Base-by-base conservation (phyloP, 2,888 invertebrate genomes). In the Scaptomyza parva region DNA sequence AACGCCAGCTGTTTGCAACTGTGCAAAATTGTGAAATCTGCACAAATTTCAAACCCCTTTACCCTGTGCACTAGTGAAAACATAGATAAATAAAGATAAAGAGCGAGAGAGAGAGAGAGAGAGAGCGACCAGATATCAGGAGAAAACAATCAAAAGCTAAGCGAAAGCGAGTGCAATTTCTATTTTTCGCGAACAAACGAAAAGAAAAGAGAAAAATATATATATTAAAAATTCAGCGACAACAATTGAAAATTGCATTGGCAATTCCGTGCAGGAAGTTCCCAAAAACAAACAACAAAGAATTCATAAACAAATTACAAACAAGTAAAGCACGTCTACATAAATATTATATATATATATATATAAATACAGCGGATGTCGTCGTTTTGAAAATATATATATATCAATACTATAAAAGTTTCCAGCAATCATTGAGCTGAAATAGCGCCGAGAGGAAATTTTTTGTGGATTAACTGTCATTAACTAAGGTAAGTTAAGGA, bases 121-220 rank as follows among this genome's bases (percentile, higher is more conserved):
- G 33, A 43, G 43, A 20, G 4, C 24, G 9, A 39, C 18, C 14
- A 18, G 44, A 26, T 9, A 30, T 41, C 63, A 57, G 44, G 52
- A 67, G 71, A 67, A 63, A 53, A 17, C 40, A 65, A 43, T 54
- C 24, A 47, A 59, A 53, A 50, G 57, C 37, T 30, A 52, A 76
- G 72, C 62, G 64, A 70, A 76, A 83, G 69, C 64, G 65, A 70
- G 76, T 86, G 78, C 84, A 86, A 66, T 85, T 86, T 85, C 66
- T 68, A 75, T 64, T 68, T 37, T 73, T 66, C 60, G 61, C 60
- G 50, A 59, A 48, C n/a, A n/a, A n/a, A n/a, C n/a, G n/a, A n/a
- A n/a, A n/a, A n/a, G n/a, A 71, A 66, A 51, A 50, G 55, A 22
- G 43, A 20, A 20, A 68, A 54, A 35, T 43, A 30, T 33, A 59